Evolutionary conservation across 2,888 invertebrate species (phyloP), one percentile per base, ranked within the genome.

Genomic region (Epinotia brunnichana): DNA sequence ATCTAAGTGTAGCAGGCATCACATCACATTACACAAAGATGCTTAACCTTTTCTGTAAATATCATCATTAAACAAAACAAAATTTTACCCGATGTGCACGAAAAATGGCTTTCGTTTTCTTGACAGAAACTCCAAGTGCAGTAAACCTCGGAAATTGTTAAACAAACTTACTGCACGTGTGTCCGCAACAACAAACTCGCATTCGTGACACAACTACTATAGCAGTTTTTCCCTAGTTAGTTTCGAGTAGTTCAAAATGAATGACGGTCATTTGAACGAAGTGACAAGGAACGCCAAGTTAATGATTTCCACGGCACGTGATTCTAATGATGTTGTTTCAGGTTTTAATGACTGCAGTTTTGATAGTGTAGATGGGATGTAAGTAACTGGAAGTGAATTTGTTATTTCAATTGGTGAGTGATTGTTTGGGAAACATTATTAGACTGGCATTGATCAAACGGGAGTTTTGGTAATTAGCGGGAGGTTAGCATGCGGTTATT

Each of bases 221-320:
- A 83, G 80, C 83, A 85, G 84, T 86, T 85, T 85, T 84, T 82
- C 82, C 85, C 83, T 81, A 86, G 87, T 87, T 87, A 87, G 88
- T 88, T 87, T 83, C 79, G 83, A 86, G 83, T 87, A 83, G 82
- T 85, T 86, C 85, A 83, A 88, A 88, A 89, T 84, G 86, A 89
- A 90, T 87, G 85, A 88, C 87, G 85, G 83, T 84, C 83, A 86
- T 88, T 89, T 84, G 79, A 81, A 76, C 78, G 76, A 78, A 84
- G 85, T 87, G 87, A 88, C 88, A 88, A 86, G 83, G 84, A 73
- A 61, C 73, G 73, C 67, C 61, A 67, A 59, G 17, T 69, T 69
- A 69, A 73, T 73, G 73, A 69, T 73, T 69, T 41, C 61, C 70
- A 48, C 24, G 68, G 62, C 68, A 57, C 73, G 69, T 62, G 62